These are phyloP conservation scores for Aphelenchoides fujianensis DNA, from an alignment of 1,140 invertebrate genomes.

Conservation along the genomic window DNA sequence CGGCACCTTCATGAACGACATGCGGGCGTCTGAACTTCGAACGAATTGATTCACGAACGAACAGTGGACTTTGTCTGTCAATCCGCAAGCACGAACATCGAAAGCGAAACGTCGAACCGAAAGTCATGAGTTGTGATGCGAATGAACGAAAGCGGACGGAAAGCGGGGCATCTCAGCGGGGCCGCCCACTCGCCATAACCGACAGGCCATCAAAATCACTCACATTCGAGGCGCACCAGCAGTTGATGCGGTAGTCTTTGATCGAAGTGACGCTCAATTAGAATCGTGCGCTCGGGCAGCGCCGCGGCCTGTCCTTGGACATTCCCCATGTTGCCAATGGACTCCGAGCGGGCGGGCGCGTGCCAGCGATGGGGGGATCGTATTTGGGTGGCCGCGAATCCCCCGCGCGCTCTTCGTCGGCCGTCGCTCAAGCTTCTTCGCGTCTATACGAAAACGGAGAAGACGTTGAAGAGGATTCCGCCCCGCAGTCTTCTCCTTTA, in stretches of 20 bases:
- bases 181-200: too few relatives aligned
- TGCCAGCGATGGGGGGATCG: too few relatives aligned
- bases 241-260: background rate
- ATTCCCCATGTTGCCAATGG: background rate
- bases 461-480: background rate
- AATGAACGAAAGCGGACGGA: background rate
- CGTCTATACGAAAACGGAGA: conserved; percentile 2
- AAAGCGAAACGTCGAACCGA: too few relatives aligned
- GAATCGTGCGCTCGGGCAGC: background rate
- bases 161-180: too few relatives aligned
- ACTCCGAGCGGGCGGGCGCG: background rate
- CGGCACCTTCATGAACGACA: background rate
- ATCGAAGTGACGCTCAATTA: background rate
- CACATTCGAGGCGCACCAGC: background rate
- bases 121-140: background rate
- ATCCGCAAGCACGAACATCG: too few relatives aligned
- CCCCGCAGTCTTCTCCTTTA: background rate
- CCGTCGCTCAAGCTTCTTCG: too few relatives aligned
- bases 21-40: background rate
- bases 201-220: background rate
- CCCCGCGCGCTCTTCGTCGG: background rate
- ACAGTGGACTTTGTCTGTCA: background rate
- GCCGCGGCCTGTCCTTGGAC: background rate
- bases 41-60: too few relatives aligned
- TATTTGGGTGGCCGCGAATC: too few relatives aligned